Evolutionary conservation across 1,140 invertebrate genomes (phyloP).

Genomic region (Galleria mellonella): DNA sequence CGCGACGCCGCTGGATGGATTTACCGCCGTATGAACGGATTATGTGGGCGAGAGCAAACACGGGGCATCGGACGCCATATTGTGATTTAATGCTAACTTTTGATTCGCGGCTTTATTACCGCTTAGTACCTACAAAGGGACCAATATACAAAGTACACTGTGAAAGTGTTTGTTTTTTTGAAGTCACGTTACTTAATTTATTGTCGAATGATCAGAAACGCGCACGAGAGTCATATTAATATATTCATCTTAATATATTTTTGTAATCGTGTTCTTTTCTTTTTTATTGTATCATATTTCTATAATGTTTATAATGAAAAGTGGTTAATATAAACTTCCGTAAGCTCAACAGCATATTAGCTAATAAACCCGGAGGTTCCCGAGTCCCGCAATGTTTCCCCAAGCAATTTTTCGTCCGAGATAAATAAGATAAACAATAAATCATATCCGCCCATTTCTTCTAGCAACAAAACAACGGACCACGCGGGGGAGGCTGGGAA

Average conservation of each 20-base stretch:
- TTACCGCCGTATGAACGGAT: slow-evolving; percentile 70
- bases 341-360: no score
- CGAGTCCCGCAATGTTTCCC: no score
- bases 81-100: slow-evolving; percentile 66
- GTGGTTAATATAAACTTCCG: background rate
- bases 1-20: slow-evolving; percentile 64
- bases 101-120: slow-evolving; percentile 65
- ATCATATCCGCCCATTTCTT: slow-evolving; percentile 64
- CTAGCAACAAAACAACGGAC: slow-evolving; percentile 56
- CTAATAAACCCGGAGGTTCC: no score
- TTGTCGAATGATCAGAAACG: no score
- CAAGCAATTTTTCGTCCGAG: slow-evolving; percentile 35
- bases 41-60: slow-evolving; percentile 73
- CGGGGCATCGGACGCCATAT: slow-evolving; percentile 64
- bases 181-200: background rate
- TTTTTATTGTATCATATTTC: slow-evolving; percentile 6
- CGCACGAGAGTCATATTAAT: no score
- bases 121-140: slow-evolving; percentile 15
- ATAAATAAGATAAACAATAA: slow-evolving; percentile 68
- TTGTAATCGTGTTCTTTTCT: no score
- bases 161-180: slow-evolving; percentile 18
- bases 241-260: no score
- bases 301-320: slow-evolving; percentile 11
- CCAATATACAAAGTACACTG: slow-evolving; percentile 20
- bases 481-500: slow-evolving; percentile 49